Base-by-base conservation (phyloP, 2,797 vertebrate genomes). In the Caiman crocodilus region DNA sequence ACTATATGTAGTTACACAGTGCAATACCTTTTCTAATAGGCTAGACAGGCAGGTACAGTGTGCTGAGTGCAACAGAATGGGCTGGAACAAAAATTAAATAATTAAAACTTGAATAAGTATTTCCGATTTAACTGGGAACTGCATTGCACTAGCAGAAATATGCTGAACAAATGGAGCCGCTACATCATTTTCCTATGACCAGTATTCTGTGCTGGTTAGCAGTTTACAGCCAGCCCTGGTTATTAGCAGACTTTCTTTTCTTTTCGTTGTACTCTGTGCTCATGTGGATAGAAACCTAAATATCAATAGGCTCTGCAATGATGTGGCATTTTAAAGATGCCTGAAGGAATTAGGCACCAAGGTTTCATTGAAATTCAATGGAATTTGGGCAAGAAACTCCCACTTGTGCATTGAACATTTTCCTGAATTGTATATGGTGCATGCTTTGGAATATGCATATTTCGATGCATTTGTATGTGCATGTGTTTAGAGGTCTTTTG, bases 61-160 rank as follows among this genome's bases (percentile, higher is more conserved):
- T 6, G 79, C 90, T 65, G 80, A 93, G 85, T 59, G 78, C 88
- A 80, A 83, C 88, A 84, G 81, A 67, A 92, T 79, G 84, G 88
- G 91, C 91, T 90, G 65, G 95, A 96, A 88, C 58, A 79, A 61
- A 69, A 92, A 95, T 90, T 64, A 87, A 93, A 94, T 95, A 87
- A 95, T 95, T 74, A 86, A 0, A 91, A 65, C 60, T 82, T 82
- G 88, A 91, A 89, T 20, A 86, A 94, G 91, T 14, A 26, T 67
- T 90, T 93, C 50, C 67, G 60, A 71, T 93, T 82, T 85, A 17
- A 81, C 63, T 8, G n/a, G 93, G 84, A 93, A 64, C 30, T 42
- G 25, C 28, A 9, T 20, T 13, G 84, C 30, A 65, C 5, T 13
- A 85, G 25, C 3, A 75, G 85, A 90, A 88, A 14, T 0, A 14